These are phyloP conservation scores for Hylia prasina DNA, from an alignment of 2,113 vertebrate species.

Conservation along the genomic window DNA sequence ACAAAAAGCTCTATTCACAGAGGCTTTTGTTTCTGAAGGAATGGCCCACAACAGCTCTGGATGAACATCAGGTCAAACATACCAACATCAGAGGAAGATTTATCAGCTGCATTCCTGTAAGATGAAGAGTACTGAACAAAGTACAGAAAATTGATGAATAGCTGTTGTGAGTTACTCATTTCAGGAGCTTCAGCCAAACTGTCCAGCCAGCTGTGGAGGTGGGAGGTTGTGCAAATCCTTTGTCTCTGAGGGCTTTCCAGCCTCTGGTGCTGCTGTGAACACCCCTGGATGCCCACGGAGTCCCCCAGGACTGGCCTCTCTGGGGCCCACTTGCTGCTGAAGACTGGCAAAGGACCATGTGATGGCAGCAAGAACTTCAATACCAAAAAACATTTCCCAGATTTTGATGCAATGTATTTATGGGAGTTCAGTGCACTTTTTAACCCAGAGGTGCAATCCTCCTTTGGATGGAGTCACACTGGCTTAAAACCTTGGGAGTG, in stretches of 20 bases:
- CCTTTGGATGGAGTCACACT: neutral
- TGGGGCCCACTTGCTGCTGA: neutral
- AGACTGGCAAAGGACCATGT: neutral
- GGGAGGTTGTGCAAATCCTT: neutral
- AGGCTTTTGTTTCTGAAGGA: neutral
- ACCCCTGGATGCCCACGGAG: neutral
- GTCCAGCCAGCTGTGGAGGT: neutral
- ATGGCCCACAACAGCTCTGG: neutral
- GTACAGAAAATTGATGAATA: neutral
- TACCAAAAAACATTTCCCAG: neutral
- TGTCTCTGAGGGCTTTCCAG: neutral
- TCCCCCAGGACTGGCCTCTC: neutral
- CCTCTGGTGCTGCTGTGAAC: neutral
- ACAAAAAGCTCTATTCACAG: neutral
- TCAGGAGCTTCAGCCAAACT: neutral
- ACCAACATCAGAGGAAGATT: neutral
- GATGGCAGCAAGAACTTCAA: neutral
- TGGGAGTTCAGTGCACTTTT: neutral
- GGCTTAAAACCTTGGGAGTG: neutral
- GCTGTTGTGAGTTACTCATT: neutral
- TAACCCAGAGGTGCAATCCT: neutral
- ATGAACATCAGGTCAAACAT: neutral
- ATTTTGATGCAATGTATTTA: neutral
- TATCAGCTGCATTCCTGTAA: neutral
- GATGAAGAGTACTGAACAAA: neutral